A percentile compares a stretch with the other conserved stretches of the same genome.
Conservation (phyloP, 2,888 invertebrate genomes). For the Nomada fucata region DNA sequence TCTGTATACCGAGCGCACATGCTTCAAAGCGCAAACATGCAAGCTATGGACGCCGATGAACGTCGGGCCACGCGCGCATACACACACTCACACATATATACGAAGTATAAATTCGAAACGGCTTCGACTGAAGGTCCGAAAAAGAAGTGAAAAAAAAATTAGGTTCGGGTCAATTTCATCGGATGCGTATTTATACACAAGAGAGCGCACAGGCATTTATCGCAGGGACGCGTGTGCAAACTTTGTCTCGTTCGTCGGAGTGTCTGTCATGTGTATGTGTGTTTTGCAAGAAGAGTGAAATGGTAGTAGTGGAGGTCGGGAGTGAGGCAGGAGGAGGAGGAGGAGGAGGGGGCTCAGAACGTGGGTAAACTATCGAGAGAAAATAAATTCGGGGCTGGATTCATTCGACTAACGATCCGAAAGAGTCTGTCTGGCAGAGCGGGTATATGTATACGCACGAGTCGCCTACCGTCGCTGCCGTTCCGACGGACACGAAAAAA, state of each 20-base stretch:
- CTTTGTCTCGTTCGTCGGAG: conserved; percentile 34
- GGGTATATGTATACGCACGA: conserved; percentile 27
- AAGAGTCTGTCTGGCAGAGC: conserved; percentile 37
- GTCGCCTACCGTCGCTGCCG: conserved; percentile 41
- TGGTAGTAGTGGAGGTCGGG: neutral
- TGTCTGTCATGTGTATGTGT: conserved; percentile 6
- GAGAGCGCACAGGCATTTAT: conserved; percentile 56
- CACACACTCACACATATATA: neutral
- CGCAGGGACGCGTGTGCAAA: conserved; percentile 44
- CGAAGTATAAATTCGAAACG: neutral
- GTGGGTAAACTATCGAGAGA: conserved; percentile 64
- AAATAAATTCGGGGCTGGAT: conserved; percentile 70
- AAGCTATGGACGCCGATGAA: neutral
- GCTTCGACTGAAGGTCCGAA: neutral
- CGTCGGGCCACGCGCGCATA: neutral
- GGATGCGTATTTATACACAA: conserved; percentile 53
- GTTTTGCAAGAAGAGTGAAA: conserved; percentile 19
- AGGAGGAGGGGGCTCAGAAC: conserved; percentile 36
- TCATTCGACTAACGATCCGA: conserved; percentile 65
- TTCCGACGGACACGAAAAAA: conserved; percentile 37
- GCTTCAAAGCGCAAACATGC: conserved; percentile 9
- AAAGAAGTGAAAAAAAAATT: conserved; percentile 33
- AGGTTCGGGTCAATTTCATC: conserved; percentile 59
- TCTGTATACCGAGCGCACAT: neutral
- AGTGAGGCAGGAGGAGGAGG: neutral